These are phyloP conservation scores for Yponomeuta plumbellus DNA, from an alignment of 2,888 invertebrate species.

Conservation along the genomic window DNA sequence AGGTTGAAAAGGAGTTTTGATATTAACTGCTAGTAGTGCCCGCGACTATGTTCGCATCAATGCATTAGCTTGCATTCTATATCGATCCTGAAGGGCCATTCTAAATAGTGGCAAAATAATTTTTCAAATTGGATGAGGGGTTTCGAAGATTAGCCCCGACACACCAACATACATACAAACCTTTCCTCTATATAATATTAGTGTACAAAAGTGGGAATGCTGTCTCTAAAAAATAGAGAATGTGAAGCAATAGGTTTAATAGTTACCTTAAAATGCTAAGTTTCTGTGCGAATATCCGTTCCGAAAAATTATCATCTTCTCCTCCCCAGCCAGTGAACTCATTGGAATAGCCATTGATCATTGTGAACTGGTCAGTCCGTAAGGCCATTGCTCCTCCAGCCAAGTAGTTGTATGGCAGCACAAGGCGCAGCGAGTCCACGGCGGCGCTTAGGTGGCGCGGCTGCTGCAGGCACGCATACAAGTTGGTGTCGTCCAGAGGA, in stretches of 20 bases:
- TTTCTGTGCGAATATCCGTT: constrained; percentile 37
- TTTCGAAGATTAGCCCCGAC: no score
- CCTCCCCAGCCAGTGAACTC: constrained; percentile 64
- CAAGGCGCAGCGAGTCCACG: constrained; percentile 82
- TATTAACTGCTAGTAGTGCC: no score
- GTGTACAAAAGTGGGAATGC: neutral
- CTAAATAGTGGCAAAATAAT: no score
- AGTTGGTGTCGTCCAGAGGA: constrained; percentile 86
- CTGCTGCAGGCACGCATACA: constrained; percentile 86
- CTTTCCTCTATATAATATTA: no score
- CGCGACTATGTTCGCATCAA: no score
- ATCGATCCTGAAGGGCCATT: no score
- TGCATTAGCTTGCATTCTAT: no score
- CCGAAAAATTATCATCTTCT: constrained; percentile 63
- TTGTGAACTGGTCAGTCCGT: constrained; percentile 43
- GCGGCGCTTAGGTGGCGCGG: constrained; percentile 94
- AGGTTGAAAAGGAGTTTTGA: no score
- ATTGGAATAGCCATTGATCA: constrained; percentile 60
- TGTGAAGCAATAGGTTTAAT: no score
- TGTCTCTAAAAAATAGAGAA: no score
- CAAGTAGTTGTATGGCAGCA: constrained; percentile 39
- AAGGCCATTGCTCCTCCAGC: constrained; percentile 64
- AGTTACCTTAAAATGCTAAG: constrained; percentile 46
- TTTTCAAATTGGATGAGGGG: no score
- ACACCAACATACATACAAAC: no score